Percentiles rank a stretch among this genome's conserved stretches.
phyloP scores from a whole-genome alignment of 2,113 vertebrate genomes.

The Ameiurus melas region DNA sequence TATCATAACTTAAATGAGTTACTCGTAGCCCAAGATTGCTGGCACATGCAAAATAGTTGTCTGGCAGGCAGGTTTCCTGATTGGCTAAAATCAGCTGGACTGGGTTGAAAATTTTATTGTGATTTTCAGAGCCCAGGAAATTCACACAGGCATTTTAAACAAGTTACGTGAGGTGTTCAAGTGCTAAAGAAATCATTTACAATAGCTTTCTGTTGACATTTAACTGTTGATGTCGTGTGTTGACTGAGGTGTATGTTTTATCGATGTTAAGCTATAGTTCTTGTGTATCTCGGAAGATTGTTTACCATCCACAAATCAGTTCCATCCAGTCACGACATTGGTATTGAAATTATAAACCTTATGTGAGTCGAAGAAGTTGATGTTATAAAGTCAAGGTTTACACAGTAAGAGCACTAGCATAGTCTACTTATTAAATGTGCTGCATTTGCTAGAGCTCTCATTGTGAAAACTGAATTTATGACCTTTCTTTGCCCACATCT shows the following conservation, averaged over 20 bases:
- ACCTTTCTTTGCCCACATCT: neutral
- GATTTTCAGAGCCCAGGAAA: neutral
- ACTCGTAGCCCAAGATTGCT: neutral
- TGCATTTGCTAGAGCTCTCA: neutral
- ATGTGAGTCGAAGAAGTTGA: neutral
- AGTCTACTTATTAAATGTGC: neutral
- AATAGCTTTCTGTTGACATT: constrained; percentile 18
- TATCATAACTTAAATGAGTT: neutral
- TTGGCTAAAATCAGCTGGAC: constrained; percentile 1
- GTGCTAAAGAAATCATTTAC: neutral
- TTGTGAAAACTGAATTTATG: neutral
- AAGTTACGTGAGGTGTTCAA: neutral
- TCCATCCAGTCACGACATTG: neutral
- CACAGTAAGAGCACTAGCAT: neutral
- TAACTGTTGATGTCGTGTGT: constrained; percentile 14
- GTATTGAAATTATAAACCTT: neutral
- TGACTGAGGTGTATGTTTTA: constrained; percentile 14
- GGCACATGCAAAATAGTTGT: neutral
- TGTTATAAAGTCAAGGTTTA: neutral
- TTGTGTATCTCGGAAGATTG: neutral
- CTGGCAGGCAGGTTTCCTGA: neutral
- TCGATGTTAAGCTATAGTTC: neutral
- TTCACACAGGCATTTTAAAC: neutral
- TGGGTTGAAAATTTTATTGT: neutral
- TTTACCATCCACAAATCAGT: constrained; percentile 15